Percentiles rank a stretch among this genome's conserved stretches.
Conservation (phyloP, 2,113 vertebrate genomes). For the Todiramphus chloris region DNA sequence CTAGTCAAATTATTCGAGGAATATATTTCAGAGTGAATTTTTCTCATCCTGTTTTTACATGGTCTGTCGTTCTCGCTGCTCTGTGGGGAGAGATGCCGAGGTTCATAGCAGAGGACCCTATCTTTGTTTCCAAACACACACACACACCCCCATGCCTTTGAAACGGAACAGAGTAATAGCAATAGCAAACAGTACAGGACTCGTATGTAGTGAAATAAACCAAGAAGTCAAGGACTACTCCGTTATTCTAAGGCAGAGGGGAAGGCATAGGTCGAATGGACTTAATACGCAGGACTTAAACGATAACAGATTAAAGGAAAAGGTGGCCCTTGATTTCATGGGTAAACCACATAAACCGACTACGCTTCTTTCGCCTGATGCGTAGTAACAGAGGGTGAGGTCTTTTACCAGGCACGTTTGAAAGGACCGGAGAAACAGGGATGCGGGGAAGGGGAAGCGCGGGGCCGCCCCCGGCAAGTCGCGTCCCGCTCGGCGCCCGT, state of each 20-base stretch:
- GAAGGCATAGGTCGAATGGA: neutral
- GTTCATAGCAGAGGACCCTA: neutral
- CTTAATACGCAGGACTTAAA: neutral
- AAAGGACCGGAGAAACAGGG: neutral
- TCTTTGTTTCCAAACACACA: neutral
- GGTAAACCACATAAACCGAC: neutral
- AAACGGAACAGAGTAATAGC: fast-evolving
- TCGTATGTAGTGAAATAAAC: fast-evolving
- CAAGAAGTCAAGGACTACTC: neutral
- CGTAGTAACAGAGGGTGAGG: fast-evolving
- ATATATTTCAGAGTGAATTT: neutral
- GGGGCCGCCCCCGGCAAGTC: neutral
- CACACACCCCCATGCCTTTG: neutral
- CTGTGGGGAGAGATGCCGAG: neutral
- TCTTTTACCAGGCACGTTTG: fast-evolving
- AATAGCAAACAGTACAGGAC: fast-evolving
- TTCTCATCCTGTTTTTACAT: neutral
- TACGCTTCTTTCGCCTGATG: neutral
- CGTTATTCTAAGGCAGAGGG: neutral
- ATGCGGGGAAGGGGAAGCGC: too few relatives aligned
- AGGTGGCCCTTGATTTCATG: fast-evolving
- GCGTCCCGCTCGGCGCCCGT: neutral
- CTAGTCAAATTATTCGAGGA: neutral
- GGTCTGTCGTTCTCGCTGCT: neutral
- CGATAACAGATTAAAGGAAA: neutral